Evolutionary conservation across 1,140 invertebrate genomes (phyloP), one percentile per base, ranked within the genome.

Genomic region (Bombus breviceps): DNA sequence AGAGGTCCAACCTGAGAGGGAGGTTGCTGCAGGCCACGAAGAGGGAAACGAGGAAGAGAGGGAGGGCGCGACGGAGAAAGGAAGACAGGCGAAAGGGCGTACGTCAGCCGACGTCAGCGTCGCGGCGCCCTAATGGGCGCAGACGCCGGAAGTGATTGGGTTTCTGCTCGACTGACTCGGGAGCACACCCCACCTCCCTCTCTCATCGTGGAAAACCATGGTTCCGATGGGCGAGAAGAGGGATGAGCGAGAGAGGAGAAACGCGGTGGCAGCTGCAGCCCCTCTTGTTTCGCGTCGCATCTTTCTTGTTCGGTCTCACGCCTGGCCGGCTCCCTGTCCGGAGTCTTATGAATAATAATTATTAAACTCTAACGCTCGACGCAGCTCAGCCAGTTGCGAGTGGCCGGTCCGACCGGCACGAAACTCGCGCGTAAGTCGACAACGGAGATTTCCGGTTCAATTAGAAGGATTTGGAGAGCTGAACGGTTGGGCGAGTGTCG

Each of bases 131-230:
- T 95, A 95, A 96, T 95, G 95, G 95, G 94, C 93, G 95, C 94
- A 94, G 95, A 95, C 95, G 95, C 95, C 95, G 95, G 95, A 95
- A 95, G 94, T 95, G 95, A 95, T 95, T 95, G 95, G 94, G 94
- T 95, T 95, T 95, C 94, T 91, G 94, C 95, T 95, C 94, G 95
- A 95, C 94, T 95, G 95, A 95, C 93, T 94, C 94, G 90, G 91
- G 91, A 92, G 93, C 92, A 91, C 91, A 89, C 89, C 92, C 92
- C 90, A 13, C 59, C 59, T 62, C 28, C 28, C 3, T 93, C 83
- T 89, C 88, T 79, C 89, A 76, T 88, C 86, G 77, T 87, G 85
- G 91, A 91, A 80, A 90, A 90, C 91, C 92, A 83, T 85, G 90
- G 87, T 89, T 88, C 88, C 91, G 89, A 62, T 86, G 84, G 86